A percentile compares a stretch with the other conserved stretches of the same genome.
Conservation (phyloP, 1,140 invertebrate species). For the Temnothorax longispinosus region DNA sequence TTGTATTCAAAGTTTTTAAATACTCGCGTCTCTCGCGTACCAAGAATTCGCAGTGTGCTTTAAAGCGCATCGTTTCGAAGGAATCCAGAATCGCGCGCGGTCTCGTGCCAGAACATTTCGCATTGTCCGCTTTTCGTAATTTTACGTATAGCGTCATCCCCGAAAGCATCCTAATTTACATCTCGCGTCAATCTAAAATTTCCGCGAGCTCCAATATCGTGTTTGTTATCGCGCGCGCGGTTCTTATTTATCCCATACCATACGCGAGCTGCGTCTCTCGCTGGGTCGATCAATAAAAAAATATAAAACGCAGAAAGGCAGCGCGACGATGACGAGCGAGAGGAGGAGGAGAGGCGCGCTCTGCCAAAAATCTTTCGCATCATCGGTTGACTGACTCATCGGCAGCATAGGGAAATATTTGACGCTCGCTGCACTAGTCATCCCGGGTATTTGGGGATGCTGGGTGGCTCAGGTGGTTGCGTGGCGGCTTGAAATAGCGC, state of each 20-base stretch:
- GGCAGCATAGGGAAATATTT: conserved; percentile 64
- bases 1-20: not conserved
- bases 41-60: not conserved
- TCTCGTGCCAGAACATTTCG: conserved; percentile 19
- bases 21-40: not conserved
- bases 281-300: not conserved
- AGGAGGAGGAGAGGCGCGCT: not conserved
- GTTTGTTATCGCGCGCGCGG: not conserved
- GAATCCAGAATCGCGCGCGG: not conserved
- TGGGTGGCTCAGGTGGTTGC: conserved; percentile 85
- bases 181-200: not conserved
- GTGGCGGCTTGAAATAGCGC: conserved; percentile 83
- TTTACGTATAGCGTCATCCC: not conserved
- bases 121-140: conserved; percentile 13
- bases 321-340: not conserved
- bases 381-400: conserved; percentile 70
- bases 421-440: conserved; percentile 71
- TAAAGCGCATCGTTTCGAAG: not conserved
- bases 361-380: conserved; percentile 62
- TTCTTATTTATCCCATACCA: not conserved
- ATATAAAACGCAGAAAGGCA: not conserved
- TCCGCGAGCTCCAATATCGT: not conserved
- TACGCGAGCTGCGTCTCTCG: not conserved
- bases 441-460: conserved; percentile 83
- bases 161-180: conserved; percentile 9